phyloP scores from a whole-genome alignment of 2,888 invertebrate genomes.

The Eulithis prunata region DNA sequence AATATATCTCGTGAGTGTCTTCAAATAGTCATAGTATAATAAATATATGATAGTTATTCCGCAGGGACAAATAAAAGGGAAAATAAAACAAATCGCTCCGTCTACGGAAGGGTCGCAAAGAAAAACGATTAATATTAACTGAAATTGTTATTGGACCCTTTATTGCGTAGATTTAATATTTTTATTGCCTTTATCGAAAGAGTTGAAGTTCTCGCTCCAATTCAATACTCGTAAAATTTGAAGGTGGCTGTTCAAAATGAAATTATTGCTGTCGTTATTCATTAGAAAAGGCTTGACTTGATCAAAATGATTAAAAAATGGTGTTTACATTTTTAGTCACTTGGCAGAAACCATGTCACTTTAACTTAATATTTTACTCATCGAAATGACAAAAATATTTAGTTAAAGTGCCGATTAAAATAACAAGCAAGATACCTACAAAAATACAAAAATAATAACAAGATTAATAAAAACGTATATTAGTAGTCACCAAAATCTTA shows the following conservation, averaged over 20 bases:
- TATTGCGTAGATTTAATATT: slow-evolving; percentile 77
- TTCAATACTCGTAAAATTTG: slow-evolving; percentile 61
- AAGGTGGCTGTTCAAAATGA: slow-evolving; percentile 47
- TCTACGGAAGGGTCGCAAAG: slow-evolving; percentile 77
- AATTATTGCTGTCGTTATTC: slow-evolving; percentile 45
- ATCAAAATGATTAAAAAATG: not conserved
- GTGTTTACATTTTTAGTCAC: too few relatives aligned
- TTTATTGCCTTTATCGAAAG: slow-evolving; percentile 74
- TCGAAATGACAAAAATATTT: too few relatives aligned
- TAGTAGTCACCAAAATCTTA: not conserved
- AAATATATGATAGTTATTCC: slow-evolving; percentile 82
- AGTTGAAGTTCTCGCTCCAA: slow-evolving; percentile 64
- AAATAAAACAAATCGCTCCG: slow-evolving; percentile 79
- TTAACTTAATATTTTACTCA: too few relatives aligned
- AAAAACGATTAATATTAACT: slow-evolving; percentile 84
- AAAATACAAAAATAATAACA: too few relatives aligned
- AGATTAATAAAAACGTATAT: too few relatives aligned
- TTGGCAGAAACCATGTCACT: too few relatives aligned
- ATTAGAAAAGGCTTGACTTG: slow-evolving; percentile 20
- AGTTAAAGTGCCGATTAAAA: too few relatives aligned
- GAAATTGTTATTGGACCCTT: slow-evolving; percentile 78
- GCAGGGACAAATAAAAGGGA: slow-evolving; percentile 77
- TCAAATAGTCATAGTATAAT: slow-evolving; percentile 76
- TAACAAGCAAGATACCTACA: too few relatives aligned
- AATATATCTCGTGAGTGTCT: slow-evolving; percentile 80